A percentile compares a stretch with the other conserved stretches of the same genome.
phyloP scores from a whole-genome alignment of 2,888 invertebrate genomes.

The Lithodes maja region DNA sequence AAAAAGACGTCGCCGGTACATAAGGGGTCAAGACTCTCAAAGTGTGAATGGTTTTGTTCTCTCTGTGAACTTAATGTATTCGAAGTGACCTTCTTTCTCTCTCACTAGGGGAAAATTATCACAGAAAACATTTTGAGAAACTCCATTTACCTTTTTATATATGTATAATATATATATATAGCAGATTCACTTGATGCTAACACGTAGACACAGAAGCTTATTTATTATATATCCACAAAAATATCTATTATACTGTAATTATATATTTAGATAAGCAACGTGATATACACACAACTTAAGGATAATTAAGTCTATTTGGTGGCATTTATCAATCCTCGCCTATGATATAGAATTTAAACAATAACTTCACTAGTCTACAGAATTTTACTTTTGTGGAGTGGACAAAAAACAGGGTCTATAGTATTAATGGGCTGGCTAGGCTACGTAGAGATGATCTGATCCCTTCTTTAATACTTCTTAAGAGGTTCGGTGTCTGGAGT shows the following conservation, averaged over 20 bases:
- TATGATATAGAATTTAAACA: slow-evolving; percentile 42
- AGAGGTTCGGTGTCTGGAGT: not conserved
- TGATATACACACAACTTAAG: slow-evolving; percentile 58
- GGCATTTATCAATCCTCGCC: slow-evolving; percentile 15
- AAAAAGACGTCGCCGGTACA: too few relatives aligned
- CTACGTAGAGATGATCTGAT: slow-evolving; percentile 2
- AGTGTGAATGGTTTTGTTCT: not conserved
- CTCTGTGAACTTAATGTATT: slow-evolving; percentile 13
- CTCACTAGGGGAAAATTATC: slow-evolving; percentile 34
- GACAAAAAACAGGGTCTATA: not conserved
- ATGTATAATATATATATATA: not conserved
- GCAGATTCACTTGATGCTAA: slow-evolving; percentile 22
- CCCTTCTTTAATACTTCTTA: not conserved
- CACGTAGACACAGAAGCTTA: not conserved
- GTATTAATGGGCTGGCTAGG: not conserved
- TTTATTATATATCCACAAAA: slow-evolving; percentile 33
- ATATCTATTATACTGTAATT: slow-evolving; percentile 35
- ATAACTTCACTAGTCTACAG: slow-evolving; percentile 25
- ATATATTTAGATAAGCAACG: slow-evolving; percentile 51
- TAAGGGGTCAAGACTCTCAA: not conserved
- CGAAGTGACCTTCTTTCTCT: not conserved
- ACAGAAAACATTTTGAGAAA: slow-evolving; percentile 56
- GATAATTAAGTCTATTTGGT: slow-evolving; percentile 57
- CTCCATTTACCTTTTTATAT: not conserved
- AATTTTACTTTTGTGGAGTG: not conserved